Percentiles rank a stretch among this genome's conserved stretches.
Conservation (phyloP, 2,888 invertebrate genomes). For the Anthrax anthrax region DNA sequence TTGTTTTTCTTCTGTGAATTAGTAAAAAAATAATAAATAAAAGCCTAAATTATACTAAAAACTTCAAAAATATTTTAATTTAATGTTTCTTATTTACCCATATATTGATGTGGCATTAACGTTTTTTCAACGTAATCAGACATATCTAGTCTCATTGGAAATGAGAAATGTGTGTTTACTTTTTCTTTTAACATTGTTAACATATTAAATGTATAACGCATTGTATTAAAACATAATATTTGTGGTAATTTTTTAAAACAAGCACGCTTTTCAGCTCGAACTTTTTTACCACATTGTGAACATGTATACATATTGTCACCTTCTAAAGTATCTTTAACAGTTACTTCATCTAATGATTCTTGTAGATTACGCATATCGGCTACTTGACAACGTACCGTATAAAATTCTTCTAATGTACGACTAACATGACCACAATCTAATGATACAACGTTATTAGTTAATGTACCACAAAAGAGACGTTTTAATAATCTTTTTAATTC, state of each 20-base stretch:
- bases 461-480: conserved; percentile 80
- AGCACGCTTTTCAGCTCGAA: conserved; percentile 85
- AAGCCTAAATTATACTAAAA: background rate
- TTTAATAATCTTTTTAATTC: conserved; percentile 80
- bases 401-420: conserved; percentile 87
- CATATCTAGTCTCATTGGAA: conserved; percentile 87
- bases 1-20: conserved; percentile 43
- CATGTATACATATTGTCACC: conserved; percentile 98
- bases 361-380: conserved; percentile 93
- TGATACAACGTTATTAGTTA: conserved; percentile 91
- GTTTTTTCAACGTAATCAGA: conserved; percentile 88
- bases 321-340: conserved; percentile 89
- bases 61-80: background rate
- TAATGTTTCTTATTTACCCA: conserved; percentile 44
- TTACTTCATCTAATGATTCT: conserved; percentile 91
- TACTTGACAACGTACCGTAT: conserved; percentile 90
- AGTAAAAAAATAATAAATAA: conserved; percentile 15
- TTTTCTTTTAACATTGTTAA: conserved; percentile 94
- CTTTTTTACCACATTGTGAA: conserved; percentile 88
- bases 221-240: conserved; percentile 90
- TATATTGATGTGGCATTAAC: conserved; percentile 77
- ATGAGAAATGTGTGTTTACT: conserved; percentile 93
- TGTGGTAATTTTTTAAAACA: conserved; percentile 89
- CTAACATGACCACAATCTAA: conserved; percentile 92
- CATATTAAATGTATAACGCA: conserved; percentile 97